Evolutionary conservation across 2,113 vertebrate species (phyloP).

Genomic region (Mellivora capensis): DNA sequence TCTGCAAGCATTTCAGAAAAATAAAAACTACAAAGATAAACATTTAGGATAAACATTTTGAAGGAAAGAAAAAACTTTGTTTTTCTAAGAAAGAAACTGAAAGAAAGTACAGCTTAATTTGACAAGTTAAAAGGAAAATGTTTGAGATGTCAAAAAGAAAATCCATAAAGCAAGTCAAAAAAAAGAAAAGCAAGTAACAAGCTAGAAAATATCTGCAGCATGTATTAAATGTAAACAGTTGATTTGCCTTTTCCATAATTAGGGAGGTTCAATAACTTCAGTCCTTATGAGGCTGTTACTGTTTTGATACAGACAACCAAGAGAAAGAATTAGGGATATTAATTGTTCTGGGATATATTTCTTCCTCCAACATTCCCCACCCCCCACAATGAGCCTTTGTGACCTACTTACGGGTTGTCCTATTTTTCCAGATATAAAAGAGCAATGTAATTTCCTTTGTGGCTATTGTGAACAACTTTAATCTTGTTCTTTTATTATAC

Average conservation of each 20-base stretch:
- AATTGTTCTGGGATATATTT: not conserved
- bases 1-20: not conserved
- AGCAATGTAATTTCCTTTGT: constrained; percentile 37
- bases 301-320: constrained; percentile 36
- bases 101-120: not conserved
- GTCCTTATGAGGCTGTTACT: constrained; percentile 15
- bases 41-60: not conserved
- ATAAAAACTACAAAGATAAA: not conserved
- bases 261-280: not conserved
- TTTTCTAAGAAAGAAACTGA: constrained; percentile 1
- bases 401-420: constrained; percentile 78
- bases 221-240: not conserved
- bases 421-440: constrained; percentile 74
- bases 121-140: not conserved
- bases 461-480: not conserved
- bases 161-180: not conserved
- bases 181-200: not conserved
- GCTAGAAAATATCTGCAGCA: not conserved
- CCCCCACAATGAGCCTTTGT: constrained; percentile 60
- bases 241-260: constrained; percentile 1
- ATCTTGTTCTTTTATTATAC: not conserved
- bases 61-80: not conserved
- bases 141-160: not conserved
- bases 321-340: not conserved
- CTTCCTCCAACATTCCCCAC: not conserved